These are phyloP conservation scores for Cantharis rustica DNA, from an alignment of 2,888 invertebrate genomes.

Conservation along the genomic window DNA sequence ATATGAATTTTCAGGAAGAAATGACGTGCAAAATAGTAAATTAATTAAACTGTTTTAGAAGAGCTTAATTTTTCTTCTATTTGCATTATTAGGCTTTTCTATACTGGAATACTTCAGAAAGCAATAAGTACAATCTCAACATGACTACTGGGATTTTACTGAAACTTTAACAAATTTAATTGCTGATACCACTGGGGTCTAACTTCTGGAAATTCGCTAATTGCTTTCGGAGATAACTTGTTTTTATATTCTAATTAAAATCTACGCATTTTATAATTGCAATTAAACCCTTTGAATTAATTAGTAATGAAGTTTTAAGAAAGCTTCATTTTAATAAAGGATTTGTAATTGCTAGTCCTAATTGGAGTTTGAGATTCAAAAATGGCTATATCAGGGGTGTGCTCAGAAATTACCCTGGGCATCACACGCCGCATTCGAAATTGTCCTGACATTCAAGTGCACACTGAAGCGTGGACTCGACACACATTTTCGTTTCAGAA, in stretches of 20 bases:
- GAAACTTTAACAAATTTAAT: conserved; percentile 33
- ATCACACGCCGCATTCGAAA: neutral
- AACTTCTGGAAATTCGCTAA: conserved; percentile 26
- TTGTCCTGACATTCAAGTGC: neutral
- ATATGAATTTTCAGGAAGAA: neutral
- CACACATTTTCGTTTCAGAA: neutral
- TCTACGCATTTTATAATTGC: conserved; percentile 13
- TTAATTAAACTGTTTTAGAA: neutral
- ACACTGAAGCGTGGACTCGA: neutral
- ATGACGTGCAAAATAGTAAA: neutral
- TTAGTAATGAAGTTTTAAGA: neutral
- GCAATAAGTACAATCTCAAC: conserved; percentile 13
- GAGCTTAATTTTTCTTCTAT: neutral
- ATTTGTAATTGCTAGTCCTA: neutral
- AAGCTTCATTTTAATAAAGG: neutral
- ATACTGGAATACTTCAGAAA: neutral
- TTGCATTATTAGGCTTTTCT: neutral
- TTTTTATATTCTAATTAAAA: conserved; percentile 29
- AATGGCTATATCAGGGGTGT: neutral
- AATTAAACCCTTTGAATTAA: conserved; percentile 9
- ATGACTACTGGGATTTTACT: conserved; percentile 11
- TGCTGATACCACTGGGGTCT: conserved; percentile 28
- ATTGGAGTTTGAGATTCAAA: neutral
- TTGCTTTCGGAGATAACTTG: conserved; percentile 30
- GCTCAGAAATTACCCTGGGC: neutral